Evolutionary conservation across 1,140 invertebrate species (phyloP).

Genomic region (Druon quercuslanigerum): DNA sequence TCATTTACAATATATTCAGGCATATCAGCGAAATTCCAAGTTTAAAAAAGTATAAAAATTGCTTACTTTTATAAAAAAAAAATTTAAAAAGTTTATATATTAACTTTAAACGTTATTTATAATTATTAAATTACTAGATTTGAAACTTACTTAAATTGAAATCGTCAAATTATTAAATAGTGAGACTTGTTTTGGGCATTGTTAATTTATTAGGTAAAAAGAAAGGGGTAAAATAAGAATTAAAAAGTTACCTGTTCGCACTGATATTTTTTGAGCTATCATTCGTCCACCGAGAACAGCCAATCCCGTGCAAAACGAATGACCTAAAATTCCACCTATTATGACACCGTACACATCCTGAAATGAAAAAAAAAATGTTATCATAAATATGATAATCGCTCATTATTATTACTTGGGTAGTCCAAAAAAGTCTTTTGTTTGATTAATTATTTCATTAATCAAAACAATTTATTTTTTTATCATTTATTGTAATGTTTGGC

Average conservation of each 20-base stretch:
- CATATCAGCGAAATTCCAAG: too few relatives aligned
- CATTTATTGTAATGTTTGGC: too few relatives aligned
- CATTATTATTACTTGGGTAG: background rate
- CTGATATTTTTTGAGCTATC: constrained; percentile 97
- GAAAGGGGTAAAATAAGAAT: too few relatives aligned
- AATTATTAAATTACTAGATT: constrained; percentile 9
- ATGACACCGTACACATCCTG: constrained; percentile 95
- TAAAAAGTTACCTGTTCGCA: constrained; percentile 84
- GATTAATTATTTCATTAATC: background rate
- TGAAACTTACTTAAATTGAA: background rate
- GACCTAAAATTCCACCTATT: constrained; percentile 93
- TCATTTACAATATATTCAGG: too few relatives aligned
- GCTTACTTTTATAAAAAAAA: constrained; percentile 37
- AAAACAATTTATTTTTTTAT: too few relatives aligned
- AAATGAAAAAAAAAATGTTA: constrained; percentile 51
- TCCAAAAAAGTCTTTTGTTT: too few relatives aligned
- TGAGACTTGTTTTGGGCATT: too few relatives aligned
- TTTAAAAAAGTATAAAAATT: constrained; percentile 54
- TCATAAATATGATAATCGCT: background rate
- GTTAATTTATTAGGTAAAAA: too few relatives aligned
- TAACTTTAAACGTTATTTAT: constrained; percentile 31
- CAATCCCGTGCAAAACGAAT: constrained; percentile 95
- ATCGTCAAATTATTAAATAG: constrained; percentile 20
- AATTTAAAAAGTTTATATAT: background rate
- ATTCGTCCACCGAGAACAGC: constrained; percentile 97